Evolutionary conservation across 2,113 vertebrate genomes (phyloP).

Genomic region (Nesoenas mayeri): DNA sequence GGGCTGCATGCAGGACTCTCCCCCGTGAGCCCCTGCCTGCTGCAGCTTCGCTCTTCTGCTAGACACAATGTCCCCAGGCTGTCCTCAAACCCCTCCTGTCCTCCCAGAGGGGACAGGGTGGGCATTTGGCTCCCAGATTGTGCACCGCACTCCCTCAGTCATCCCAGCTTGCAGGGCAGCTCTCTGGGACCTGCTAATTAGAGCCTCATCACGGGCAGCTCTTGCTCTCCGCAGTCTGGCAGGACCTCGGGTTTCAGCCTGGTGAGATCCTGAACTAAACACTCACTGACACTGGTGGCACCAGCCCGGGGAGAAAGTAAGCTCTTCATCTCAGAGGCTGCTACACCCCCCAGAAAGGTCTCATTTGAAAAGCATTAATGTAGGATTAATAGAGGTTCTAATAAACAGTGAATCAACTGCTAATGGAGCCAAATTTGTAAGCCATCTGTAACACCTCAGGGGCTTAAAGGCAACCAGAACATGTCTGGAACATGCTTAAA

Average conservation of each 20-base stretch:
- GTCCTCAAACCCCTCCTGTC: background rate
- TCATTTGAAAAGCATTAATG: background rate
- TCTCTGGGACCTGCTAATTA: background rate
- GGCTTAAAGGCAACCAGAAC: background rate
- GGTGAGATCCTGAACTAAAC: background rate
- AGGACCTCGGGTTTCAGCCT: background rate
- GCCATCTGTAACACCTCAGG: background rate
- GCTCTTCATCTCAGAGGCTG: background rate
- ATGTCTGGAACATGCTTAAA: background rate
- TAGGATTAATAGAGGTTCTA: constrained; percentile 18
- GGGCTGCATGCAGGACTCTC: accelerated
- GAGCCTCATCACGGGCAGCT: accelerated
- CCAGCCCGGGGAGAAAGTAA: background rate
- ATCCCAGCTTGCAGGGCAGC: background rate
- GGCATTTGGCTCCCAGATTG: background rate
- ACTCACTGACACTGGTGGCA: background rate
- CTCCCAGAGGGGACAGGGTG: background rate
- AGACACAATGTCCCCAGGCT: background rate
- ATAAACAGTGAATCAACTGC: background rate
- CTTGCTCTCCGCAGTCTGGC: background rate
- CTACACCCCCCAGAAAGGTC: background rate
- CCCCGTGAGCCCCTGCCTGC: background rate
- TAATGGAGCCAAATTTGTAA: background rate
- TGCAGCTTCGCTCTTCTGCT: background rate
- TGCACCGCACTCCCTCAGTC: accelerated